Evolutionary conservation across 2,888 invertebrate species (phyloP), one percentile per base, ranked within the genome.

Genomic region (Dioctria linearis): DNA sequence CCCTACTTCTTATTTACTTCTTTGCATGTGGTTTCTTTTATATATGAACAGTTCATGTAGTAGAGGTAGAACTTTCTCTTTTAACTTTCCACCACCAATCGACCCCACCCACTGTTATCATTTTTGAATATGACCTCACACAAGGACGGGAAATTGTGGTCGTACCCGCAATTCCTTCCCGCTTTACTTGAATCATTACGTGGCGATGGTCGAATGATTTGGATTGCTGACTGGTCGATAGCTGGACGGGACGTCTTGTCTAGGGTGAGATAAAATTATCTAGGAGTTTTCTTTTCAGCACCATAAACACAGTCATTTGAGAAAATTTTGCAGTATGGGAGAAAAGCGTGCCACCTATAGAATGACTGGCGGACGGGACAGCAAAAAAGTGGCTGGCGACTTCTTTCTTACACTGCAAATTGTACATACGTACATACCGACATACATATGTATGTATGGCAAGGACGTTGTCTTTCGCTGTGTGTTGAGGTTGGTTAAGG

Each of bases 401-500:
- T 61, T 63, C 76, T 76, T 61, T 63, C 76, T 76, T 63, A 42
- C 49, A 76, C 49, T 63, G 61, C 61, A 63, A 61, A 46, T 6
- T 76, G 61, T 49, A 76, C 63, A 54, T 73, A 73, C 39, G 40
- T 71, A 71, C 25, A 25, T 25, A 25, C 25, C 3, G 2, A 54
- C 63, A 63, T 63, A 63, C 49, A 8, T 76, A 46, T 59, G 76
- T 76, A 76, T 76, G 76, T n/a, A 46, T 11, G 59, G 73, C 73
- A 75, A 75, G 76, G 76, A 76, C 76, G 76, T 8, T 76, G 76
- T 76, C 76, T 76, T 61, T 76, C 63, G 63, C 76, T 76, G 76
- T 76, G 63, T 76, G 76, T 76, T 76, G 76, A 76, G 76, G 76
- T 76, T 76, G 76, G 76, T 76, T 76, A 76, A 76, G 76, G 76